Evolutionary conservation across 2,888 invertebrate genomes (phyloP).

Genomic region (Coleophora deauratella): DNA sequence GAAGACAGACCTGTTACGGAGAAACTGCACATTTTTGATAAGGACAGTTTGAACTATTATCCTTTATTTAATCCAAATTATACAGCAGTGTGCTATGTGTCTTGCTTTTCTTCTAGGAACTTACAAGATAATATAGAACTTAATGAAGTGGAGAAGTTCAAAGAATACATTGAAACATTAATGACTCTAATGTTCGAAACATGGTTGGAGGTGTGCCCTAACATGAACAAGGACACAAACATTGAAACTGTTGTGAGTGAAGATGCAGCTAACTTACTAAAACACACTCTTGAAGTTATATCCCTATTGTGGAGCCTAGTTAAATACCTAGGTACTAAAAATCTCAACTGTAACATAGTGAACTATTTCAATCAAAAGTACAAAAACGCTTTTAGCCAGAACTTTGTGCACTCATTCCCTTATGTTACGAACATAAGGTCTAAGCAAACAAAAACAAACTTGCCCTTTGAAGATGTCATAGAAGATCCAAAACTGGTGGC

Average conservation of each 20-base stretch:
- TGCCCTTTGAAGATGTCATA: slow-evolving; percentile 38
- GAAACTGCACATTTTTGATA: slow-evolving; percentile 34
- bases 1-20: slow-evolving; percentile 17
- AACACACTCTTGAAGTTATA: slow-evolving; percentile 77
- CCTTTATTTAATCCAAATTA: slow-evolving; percentile 44
- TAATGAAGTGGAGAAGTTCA: slow-evolving; percentile 67
- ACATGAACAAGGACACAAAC: slow-evolving; percentile 40
- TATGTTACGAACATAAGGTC: slow-evolving; percentile 62
- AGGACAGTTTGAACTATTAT: slow-evolving; percentile 36
- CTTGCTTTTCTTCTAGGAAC: slow-evolving; percentile 57
- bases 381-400: slow-evolving; percentile 65
- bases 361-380: slow-evolving; percentile 70
- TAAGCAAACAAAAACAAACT: slow-evolving; percentile 32
- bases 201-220: slow-evolving; percentile 86
- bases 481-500: slow-evolving; percentile 48
- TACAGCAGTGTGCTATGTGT: slow-evolving; percentile 45
- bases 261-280: slow-evolving; percentile 78
- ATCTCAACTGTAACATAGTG: slow-evolving; percentile 51
- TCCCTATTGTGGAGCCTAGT: slow-evolving; percentile 71
- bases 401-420: slow-evolving; percentile 75
- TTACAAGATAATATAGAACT: slow-evolving; percentile 35
- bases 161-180: slow-evolving; percentile 77
- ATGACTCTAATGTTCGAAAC: slow-evolving; percentile 87
- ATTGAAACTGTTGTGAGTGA: slow-evolving; percentile 69
- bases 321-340: slow-evolving; percentile 39